Evolutionary conservation across 2,113 vertebrate genomes (phyloP).

Genomic region (Nycticebus coucang): DNA sequence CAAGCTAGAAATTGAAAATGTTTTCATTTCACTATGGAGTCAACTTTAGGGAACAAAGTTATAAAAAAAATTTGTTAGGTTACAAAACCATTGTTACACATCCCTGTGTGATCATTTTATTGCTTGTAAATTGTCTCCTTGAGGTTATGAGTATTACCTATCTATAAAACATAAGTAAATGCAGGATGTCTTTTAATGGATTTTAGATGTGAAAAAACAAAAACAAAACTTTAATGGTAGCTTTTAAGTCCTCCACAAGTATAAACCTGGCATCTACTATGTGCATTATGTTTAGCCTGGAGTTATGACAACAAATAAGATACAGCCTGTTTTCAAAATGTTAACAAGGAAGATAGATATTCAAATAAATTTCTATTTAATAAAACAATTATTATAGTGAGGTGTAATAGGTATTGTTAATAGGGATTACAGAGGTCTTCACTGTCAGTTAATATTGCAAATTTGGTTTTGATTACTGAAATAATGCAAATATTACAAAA

Average conservation of each 20-base stretch:
- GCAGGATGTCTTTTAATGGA: neutral
- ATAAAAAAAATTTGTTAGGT: neutral
- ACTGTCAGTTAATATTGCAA: neutral
- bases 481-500: neutral
- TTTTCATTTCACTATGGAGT: too few relatives aligned
- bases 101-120: neutral
- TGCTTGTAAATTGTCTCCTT: neutral
- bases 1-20: neutral
- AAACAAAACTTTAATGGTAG: neutral
- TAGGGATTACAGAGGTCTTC: neutral
- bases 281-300: neutral
- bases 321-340: neutral
- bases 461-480: neutral
- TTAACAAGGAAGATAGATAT: neutral
- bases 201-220: neutral
- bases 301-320: neutral
- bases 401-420: neutral
- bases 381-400: neutral
- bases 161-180: neutral
- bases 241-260: neutral
- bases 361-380: neutral
- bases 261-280: neutral
- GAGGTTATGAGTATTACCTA: neutral
- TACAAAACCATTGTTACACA: neutral
- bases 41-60: neutral